Evolutionary conservation across 1,140 invertebrate species (phyloP).

Genomic region (Saccostrea echinata): DNA sequence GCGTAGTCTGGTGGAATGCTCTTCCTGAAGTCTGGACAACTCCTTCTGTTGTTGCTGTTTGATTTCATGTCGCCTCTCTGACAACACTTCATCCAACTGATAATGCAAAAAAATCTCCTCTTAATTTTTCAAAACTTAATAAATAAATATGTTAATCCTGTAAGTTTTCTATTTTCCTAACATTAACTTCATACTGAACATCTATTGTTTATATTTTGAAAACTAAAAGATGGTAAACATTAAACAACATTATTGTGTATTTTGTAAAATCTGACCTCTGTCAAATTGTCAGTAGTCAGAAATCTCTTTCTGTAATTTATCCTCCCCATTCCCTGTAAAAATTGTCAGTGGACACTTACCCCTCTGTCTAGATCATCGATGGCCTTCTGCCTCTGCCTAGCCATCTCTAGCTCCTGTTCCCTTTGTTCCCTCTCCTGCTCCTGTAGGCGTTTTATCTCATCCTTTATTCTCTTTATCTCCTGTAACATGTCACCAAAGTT

Average conservation of each 20-base stretch:
- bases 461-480: conserved; percentile 66
- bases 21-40: conserved; percentile 64
- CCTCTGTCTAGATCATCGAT: conserved; percentile 77
- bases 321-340: too few species aligned
- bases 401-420: conserved; percentile 74
- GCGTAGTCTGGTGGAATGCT: conserved; percentile 69
- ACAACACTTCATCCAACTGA: conserved; percentile 76
- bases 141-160: too few species aligned
- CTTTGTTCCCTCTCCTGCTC: conserved; percentile 70
- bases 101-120: not conserved
- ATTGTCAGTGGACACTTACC: conserved; percentile 58
- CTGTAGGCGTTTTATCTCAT: conserved; percentile 68
- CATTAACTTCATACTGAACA: too few species aligned
- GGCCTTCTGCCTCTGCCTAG: conserved; percentile 73
- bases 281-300: too few species aligned
- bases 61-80: conserved; percentile 70
- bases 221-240: too few species aligned
- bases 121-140: too few species aligned
- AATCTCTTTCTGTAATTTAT: too few species aligned
- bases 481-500: conserved; percentile 44
- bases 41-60: conserved; percentile 74
- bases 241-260: too few species aligned
- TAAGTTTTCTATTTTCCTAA: too few species aligned
- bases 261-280: too few species aligned
- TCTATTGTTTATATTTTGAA: too few species aligned